Percentiles rank a stretch among this genome's conserved stretches.
phyloP scores from a whole-genome alignment of 2,113 vertebrate genomes.

The Hippolais icterina region DNA sequence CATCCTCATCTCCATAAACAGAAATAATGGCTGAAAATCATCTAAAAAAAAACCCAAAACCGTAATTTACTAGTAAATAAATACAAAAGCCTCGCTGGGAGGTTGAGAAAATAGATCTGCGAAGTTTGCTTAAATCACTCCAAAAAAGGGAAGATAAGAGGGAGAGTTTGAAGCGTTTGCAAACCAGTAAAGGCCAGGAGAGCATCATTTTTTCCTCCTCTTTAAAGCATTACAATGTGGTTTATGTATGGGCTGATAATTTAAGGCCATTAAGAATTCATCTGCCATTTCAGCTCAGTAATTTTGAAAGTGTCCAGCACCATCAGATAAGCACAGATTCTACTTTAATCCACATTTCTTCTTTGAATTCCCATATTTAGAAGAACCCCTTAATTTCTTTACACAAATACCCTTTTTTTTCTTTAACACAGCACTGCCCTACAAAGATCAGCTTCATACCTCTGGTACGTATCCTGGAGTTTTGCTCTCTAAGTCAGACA shows the following conservation, averaged over 20 bases:
- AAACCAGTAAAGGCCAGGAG: neutral
- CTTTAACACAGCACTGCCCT: neutral
- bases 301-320: neutral
- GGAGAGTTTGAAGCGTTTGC: neutral
- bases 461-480: neutral
- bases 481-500: neutral
- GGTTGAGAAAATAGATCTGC: neutral
- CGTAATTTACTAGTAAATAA: neutral
- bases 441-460: neutral
- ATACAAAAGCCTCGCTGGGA: neutral
- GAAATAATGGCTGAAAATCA: neutral
- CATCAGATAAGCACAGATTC: neutral
- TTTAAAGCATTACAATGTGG: neutral
- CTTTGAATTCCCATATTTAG: neutral
- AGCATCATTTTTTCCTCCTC: neutral
- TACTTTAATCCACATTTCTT: neutral
- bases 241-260: neutral
- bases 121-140: neutral
- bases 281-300: neutral
- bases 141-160: neutral
- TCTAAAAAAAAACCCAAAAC: neutral
- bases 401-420: neutral
- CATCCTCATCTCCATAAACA: neutral
- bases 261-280: neutral
- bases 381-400: neutral